These are phyloP conservation scores for Apolygus lucorum DNA, from an alignment of 1,140 invertebrate genomes.

Conservation along the genomic window DNA sequence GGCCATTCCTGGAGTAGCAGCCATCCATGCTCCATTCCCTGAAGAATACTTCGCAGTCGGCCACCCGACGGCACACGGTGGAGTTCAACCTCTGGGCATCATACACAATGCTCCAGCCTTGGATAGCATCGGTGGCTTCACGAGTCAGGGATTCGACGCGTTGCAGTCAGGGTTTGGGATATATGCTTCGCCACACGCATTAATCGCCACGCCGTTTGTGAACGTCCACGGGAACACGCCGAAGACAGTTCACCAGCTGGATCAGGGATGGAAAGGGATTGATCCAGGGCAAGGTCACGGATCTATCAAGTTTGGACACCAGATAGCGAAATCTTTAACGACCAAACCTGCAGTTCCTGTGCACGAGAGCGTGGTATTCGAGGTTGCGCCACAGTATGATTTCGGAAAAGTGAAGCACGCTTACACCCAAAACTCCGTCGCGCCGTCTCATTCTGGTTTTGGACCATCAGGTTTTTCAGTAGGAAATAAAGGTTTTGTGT, in stretches of 20 bases:
- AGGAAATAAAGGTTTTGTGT: no score
- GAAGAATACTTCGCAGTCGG: neutral
- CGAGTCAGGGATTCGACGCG: neutral
- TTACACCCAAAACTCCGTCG: no score
- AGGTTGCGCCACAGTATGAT: neutral
- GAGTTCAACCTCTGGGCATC: neutral
- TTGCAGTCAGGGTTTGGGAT: neutral
- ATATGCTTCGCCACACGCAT: neutral
- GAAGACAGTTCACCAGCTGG: neutral
- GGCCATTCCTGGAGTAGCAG: neutral
- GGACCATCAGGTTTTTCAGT: no score
- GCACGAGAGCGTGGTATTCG: neutral
- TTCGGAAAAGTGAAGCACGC: no score
- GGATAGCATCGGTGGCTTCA: no score
- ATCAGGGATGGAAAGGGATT: conserved; percentile 9
- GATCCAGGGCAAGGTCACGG: neutral
- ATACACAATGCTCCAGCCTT: neutral
- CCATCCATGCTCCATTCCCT: neutral
- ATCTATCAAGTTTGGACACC: neutral
- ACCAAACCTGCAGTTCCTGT: neutral
- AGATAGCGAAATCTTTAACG: neutral
- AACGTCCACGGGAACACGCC: neutral
- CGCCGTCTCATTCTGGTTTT: no score
- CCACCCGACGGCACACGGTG: neutral
- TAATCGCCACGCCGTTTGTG: neutral